A percentile compares a stretch with the other conserved stretches of the same genome.
Evolutionary conservation across 1,140 invertebrate genomes (phyloP).

Genomic region (Heliconius melpomene): DNA sequence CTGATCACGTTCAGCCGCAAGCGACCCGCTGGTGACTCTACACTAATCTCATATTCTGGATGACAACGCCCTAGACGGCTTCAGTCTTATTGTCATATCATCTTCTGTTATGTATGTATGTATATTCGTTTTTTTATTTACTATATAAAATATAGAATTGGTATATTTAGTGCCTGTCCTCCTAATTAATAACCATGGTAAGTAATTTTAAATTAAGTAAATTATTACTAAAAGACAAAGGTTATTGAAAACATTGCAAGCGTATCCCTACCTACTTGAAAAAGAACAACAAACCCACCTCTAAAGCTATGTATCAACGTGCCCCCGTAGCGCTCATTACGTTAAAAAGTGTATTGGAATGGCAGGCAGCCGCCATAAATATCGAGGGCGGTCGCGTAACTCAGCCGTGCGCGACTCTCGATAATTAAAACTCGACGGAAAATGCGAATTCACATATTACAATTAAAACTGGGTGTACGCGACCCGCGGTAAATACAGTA

Average conservation of each 20-base stretch:
- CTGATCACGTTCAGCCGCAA: conserved; percentile 59
- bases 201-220: neutral
- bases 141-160: neutral
- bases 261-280: conserved; percentile 41
- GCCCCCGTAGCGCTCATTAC: conserved; percentile 71
- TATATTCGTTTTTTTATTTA: neutral
- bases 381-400: conserved; percentile 75
- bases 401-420: conserved; percentile 76
- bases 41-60: conserved; percentile 61
- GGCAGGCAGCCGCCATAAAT: conserved; percentile 69
- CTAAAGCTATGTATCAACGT: conserved; percentile 52
- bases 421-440: conserved; percentile 82
- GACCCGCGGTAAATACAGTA: conserved; percentile 67
- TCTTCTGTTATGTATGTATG: neutral
- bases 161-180: too few species aligned
- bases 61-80: conserved; percentile 52
- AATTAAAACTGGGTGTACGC: conserved; percentile 72
- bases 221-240: neutral
- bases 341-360: conserved; percentile 80
- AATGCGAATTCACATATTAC: conserved; percentile 79
- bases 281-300: conserved; percentile 54
- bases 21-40: conserved; percentile 47
- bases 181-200: too few species aligned
- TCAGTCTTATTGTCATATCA: conserved; percentile 2
- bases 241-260: neutral